Evolutionary conservation across 2,797 vertebrate genomes (phyloP).

Genomic region (Paedocypris micromegethes): DNA sequence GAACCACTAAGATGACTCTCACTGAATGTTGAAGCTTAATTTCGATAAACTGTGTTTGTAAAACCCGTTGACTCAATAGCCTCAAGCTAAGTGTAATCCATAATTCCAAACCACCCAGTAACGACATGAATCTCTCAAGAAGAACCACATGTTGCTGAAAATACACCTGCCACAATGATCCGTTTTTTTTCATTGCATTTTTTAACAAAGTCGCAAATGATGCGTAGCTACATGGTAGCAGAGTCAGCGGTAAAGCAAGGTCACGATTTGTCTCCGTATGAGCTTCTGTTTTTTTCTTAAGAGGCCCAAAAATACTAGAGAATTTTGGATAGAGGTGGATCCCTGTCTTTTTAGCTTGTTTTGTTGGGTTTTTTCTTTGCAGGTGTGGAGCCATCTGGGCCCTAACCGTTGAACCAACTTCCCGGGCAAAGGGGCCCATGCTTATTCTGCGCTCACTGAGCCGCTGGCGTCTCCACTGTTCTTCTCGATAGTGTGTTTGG

Average conservation of each 20-base stretch:
- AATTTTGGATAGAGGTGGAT: constrained; percentile 13
- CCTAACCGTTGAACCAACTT: constrained; percentile 63
- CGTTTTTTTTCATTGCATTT: constrained; percentile 29
- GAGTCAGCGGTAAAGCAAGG: constrained; percentile 5
- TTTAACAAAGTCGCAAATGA: constrained; percentile 18
- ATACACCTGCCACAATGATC: constrained; percentile 43
- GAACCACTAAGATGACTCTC: too few relatives aligned
- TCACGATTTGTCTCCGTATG: constrained; percentile 32
- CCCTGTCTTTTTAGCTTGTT: constrained; percentile 35
- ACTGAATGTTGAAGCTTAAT: too few relatives aligned
- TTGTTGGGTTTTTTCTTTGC: constrained; percentile 44
- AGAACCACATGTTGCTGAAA: too few relatives aligned
- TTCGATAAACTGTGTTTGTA: too few relatives aligned
- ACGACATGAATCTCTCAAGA: too few relatives aligned
- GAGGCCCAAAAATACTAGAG: constrained; percentile 17
- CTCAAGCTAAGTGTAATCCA: too few relatives aligned
- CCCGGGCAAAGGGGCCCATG: constrained; percentile 47
- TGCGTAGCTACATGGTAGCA: constrained; percentile 10
- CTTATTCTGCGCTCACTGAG: constrained; percentile 8
- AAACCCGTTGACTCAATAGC: too few relatives aligned
- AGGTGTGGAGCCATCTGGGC: constrained; percentile 69
- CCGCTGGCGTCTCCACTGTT: constrained; percentile 14
- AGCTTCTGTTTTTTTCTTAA: constrained; percentile 40
- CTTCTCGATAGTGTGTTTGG: constrained; percentile 5
- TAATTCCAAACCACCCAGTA: too few relatives aligned